phyloP scores from a whole-genome alignment of 2,797 vertebrate species.

The Characodon lateralis region DNA sequence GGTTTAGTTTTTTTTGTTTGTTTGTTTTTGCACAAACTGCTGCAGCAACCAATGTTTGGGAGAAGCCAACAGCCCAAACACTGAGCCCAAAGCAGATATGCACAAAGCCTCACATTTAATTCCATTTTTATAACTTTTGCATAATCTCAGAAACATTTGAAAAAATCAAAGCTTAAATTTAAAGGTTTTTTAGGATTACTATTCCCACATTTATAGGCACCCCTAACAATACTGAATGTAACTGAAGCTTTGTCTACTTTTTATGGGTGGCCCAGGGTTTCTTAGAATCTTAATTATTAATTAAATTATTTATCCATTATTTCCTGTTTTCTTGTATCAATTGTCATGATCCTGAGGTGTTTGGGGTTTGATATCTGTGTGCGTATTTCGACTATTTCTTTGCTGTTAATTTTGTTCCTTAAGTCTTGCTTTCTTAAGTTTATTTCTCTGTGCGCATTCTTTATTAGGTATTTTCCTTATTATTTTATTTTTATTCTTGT shows the following conservation, averaged over 20 bases:
- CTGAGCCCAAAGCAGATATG: not conserved
- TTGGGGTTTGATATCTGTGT: no score
- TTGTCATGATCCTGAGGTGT: no score
- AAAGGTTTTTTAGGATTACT: no score
- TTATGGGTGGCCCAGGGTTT: not conserved
- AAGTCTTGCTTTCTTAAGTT: no score
- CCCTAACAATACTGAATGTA: not conserved
- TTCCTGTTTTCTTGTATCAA: not conserved
- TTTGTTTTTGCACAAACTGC: not conserved
- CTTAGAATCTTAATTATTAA: not conserved
- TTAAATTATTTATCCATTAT: not conserved
- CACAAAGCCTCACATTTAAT: not conserved
- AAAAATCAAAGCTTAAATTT: no score
- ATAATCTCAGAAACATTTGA: not conserved
- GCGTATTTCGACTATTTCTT: no score
- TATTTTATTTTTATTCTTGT: no score
- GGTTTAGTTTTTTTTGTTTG: not conserved
- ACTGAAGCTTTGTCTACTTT: not conserved
- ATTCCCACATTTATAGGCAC: no score
- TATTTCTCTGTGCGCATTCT: no score
- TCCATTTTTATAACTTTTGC: not conserved
- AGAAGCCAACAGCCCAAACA: not conserved
- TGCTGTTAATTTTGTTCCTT: no score
- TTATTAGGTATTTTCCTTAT: no score
- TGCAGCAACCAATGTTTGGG: not conserved